Evolutionary conservation across 2,888 invertebrate species (phyloP).

Genomic region (Himalopsyche kuldschensis): DNA sequence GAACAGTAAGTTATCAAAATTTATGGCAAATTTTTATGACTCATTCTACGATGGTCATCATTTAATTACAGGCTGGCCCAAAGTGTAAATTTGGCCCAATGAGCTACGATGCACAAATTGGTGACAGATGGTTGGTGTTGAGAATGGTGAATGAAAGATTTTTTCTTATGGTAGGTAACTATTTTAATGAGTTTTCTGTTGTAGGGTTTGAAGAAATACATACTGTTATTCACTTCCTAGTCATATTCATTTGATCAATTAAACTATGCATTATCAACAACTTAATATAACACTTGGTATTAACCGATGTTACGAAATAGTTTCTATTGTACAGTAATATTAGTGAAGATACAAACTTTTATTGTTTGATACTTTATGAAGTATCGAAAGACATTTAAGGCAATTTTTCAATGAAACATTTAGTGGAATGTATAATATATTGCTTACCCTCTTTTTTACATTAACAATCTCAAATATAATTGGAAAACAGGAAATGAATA

Average conservation of each 20-base stretch:
- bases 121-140: too few species aligned
- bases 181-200: conserved; percentile 1
- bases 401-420: conserved; percentile 1
- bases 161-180: background rate
- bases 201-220: background rate
- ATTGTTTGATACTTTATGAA: background rate
- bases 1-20: too few species aligned
- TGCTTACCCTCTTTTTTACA: background rate
- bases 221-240: background rate
- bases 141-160: background rate
- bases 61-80: too few species aligned
- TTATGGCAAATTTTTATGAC: too few species aligned
- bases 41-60: too few species aligned
- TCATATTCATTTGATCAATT: background rate
- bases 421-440: background rate
- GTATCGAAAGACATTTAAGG: background rate
- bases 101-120: too few species aligned
- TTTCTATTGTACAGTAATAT: background rate
- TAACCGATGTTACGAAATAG: background rate
- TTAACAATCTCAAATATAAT: background rate
- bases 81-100: too few species aligned
- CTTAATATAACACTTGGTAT: conserved; percentile 19
- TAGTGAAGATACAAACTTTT: background rate
- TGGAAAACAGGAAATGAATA: background rate
- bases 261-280: background rate